Evolutionary conservation across 2,113 vertebrate species (phyloP).

Genomic region (Cyprinodon brontotheroides): DNA sequence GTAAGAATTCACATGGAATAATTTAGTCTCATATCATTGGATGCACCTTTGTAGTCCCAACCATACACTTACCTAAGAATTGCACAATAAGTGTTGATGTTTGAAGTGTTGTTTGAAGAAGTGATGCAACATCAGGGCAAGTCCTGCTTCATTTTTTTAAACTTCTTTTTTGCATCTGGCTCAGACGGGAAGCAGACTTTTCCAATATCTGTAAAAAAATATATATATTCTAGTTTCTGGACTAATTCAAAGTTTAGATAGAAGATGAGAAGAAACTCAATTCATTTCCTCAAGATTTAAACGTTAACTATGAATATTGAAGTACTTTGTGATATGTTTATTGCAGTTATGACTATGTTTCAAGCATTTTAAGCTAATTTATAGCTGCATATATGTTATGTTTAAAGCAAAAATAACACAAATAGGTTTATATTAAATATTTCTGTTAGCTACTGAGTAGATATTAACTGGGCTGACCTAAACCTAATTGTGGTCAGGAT

Average conservation of each 20-base stretch:
- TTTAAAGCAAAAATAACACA: too few relatives aligned
- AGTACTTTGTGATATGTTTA: not conserved
- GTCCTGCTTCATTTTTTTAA: not conserved
- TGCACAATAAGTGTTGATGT: constrained; percentile 4
- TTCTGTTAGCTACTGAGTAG: too few relatives aligned
- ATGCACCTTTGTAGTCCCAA: not conserved
- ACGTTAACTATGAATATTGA: not conserved
- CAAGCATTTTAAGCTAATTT: too few relatives aligned
- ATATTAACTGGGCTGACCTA: too few relatives aligned
- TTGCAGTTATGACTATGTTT: too few relatives aligned
- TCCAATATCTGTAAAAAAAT: not conserved
- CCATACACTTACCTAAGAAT: not conserved
- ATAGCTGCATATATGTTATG: too few relatives aligned
- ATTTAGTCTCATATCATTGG: not conserved
- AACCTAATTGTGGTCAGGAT: too few relatives aligned
- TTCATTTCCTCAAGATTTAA: not conserved
- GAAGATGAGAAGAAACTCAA: not conserved
- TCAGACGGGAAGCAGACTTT: not conserved
- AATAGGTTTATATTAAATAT: too few relatives aligned
- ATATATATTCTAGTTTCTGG: not conserved
- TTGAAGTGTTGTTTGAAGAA: constrained; percentile 6
- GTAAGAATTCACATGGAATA: not conserved
- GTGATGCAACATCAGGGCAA: constrained; percentile 5
- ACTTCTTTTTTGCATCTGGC: not conserved
- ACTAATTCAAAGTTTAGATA: not conserved